These are phyloP conservation scores for Paramisgurnus dabryanus DNA, from an alignment of 2,113 vertebrate genomes.

Conservation along the genomic window DNA sequence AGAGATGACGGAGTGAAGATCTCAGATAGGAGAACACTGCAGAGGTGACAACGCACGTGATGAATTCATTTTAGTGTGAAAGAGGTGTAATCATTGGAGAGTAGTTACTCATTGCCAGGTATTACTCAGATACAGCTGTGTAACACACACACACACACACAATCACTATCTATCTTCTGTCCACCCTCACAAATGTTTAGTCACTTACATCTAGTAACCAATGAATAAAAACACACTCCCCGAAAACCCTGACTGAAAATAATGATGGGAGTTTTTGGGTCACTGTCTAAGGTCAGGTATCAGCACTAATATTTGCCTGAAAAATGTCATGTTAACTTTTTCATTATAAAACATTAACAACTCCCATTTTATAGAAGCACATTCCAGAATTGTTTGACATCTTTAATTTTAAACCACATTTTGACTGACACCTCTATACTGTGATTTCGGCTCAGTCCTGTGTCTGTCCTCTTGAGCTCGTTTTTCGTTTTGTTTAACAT, in stretches of 20 bases:
- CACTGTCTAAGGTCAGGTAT: conserved; percentile 24
- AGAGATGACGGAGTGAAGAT: neutral
- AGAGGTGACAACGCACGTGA: conserved; percentile 37
- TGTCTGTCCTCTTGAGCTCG: too few relatives aligned
- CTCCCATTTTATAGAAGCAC: neutral
- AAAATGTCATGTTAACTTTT: conserved; percentile 2
- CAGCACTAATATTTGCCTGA: conserved; percentile 30
- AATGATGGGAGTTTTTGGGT: conserved; percentile 15
- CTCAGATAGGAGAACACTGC: conserved; percentile 7
- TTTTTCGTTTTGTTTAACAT: too few relatives aligned
- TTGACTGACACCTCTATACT: too few relatives aligned
- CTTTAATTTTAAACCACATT: too few relatives aligned
- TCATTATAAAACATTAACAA: conserved; percentile 25
- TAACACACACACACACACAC: conserved; percentile 24
- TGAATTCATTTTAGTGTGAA: conserved; percentile 34
- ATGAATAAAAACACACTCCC: conserved; percentile 20
- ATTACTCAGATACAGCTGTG: conserved; percentile 54
- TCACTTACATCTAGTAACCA: conserved; percentile 11
- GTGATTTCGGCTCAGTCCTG: too few relatives aligned
- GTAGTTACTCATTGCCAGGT: conserved; percentile 45
- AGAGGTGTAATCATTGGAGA: conserved; percentile 44
- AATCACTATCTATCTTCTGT: conserved; percentile 35
- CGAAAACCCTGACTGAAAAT: neutral
- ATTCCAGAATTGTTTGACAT: neutral
- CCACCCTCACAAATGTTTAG: conserved; percentile 32